Conservation (phyloP, 1,140 invertebrate genomes). For the Thaumatotibia leucotreta region DNA sequence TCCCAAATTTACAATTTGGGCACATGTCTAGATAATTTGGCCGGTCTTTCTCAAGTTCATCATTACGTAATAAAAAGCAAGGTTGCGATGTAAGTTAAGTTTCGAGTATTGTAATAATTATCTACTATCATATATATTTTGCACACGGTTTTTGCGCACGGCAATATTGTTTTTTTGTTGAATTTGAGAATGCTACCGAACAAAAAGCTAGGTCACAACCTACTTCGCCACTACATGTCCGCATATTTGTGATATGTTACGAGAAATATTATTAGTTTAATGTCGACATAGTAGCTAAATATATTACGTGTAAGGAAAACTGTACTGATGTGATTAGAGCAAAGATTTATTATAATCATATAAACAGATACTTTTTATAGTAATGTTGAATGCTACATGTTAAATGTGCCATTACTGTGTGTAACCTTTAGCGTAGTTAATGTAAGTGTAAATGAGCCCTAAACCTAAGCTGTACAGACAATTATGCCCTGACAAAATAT, state of each 20-base stretch:
- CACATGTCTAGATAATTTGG: no score
- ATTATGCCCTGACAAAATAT: no score
- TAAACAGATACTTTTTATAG: constrained; percentile 48
- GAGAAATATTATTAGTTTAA: constrained; percentile 27
- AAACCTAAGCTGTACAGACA: constrained; percentile 20
- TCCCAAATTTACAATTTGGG: neutral
- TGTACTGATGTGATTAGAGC: constrained; percentile 62
- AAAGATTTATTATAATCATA: constrained; percentile 52
- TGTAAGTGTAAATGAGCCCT: constrained; percentile 18
- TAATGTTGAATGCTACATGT: constrained; percentile 59
- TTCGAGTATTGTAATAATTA: neutral
- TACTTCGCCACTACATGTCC: neutral
- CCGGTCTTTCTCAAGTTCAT: neutral
- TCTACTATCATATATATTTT: neutral
- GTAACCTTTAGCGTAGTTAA: constrained; percentile 40
- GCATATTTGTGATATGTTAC: constrained; percentile 35
- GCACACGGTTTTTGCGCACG: no score
- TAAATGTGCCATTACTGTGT: constrained; percentile 63
- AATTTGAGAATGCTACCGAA: neutral
- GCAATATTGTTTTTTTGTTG: neutral
- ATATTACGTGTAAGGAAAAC: constrained; percentile 39
- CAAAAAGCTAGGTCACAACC: neutral
- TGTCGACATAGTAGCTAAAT: constrained; percentile 34
- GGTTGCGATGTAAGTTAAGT: neutral
- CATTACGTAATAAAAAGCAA: neutral